Percentiles rank a stretch among this genome's conserved stretches.
Evolutionary conservation across 1,140 invertebrate species (phyloP).

Genomic region (Lepidurus arcticus): DNA sequence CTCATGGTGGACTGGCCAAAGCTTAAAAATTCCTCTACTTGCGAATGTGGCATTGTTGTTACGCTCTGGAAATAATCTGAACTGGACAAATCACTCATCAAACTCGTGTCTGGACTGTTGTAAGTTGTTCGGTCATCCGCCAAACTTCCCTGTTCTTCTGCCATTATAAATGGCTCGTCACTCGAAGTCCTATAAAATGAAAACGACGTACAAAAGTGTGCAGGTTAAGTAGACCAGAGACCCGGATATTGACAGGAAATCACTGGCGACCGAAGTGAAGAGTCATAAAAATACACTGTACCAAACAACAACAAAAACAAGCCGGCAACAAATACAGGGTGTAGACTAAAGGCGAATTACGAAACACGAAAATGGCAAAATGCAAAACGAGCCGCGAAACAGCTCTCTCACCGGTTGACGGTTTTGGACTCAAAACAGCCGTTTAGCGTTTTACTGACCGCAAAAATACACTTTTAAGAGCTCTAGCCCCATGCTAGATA

Average conservation of each 20-base stretch:
- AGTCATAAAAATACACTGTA: background rate
- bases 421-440: too few relatives aligned
- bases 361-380: too few relatives aligned
- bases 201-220: background rate
- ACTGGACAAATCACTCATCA: slow-evolving; percentile 5
- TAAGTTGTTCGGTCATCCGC: background rate
- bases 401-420: too few relatives aligned
- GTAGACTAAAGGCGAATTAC: too few relatives aligned
- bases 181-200: background rate
- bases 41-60: background rate
- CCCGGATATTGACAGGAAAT: background rate
- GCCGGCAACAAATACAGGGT: background rate
- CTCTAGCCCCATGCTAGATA: too few relatives aligned
- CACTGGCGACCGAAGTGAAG: background rate
- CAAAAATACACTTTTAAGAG: too few relatives aligned
- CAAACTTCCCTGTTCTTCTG: background rate
- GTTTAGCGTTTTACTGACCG: too few relatives aligned
- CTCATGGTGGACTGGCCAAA: background rate
- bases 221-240: background rate
- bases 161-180: background rate
- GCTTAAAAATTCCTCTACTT: background rate
- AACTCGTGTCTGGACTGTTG: background rate
- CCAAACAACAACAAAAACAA: background rate
- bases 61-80: background rate
- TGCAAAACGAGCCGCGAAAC: too few relatives aligned